Base-by-base conservation (phyloP, 2,797 vertebrate genomes). In the Siniperca scherzeri region DNA sequence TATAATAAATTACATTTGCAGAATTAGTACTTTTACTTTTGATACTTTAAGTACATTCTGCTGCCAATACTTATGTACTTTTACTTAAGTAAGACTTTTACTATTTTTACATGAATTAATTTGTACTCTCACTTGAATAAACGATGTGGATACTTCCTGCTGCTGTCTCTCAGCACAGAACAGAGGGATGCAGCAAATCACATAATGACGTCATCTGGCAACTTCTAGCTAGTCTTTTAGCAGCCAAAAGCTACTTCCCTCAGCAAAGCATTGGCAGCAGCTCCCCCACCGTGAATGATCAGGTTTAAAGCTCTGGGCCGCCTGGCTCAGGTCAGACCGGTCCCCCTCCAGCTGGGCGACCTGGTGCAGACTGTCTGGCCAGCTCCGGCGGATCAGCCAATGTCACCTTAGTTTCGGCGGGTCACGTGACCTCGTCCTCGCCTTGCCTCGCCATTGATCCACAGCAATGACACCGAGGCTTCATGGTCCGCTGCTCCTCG, bases 281-380 rank as follows among this genome's bases (percentile, higher is more conserved):
- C 74, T 82, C 66, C 56, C 78, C 48, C n/a, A 7, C 66, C 22
- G 13, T 21, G 17, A 77, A 55, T 27, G 44, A 77, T 76, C 42
- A 22, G 76, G 30, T 74, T 77, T 53, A 64, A 36, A 64, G 27
- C 75, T 78, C 25, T 0, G 30, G 67, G 57, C 72, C 46, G 16
- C 50, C 80, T 76, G 78, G 72, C 78, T 78, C 61, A 2, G 81
- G 76, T 88, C 88, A 83, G n/a, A 14, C 38, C 5, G 14, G n/a
- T 30, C 46, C 67, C 70, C 27, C 40, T 68, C 88, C 80, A 83
- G 74, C 80, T 74, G 88, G 87, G 77, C 8, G 40, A 72, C 74
- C 89, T 13, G 85, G 89, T 73, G 86, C 87, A 25, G 69, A 70
- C 77, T 60, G 88, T 89, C 88, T 84, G 87, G 84, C 78, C 75